Base-by-base conservation (phyloP, 2,888 invertebrate genomes). In the Erpobdella octoculata region DNA sequence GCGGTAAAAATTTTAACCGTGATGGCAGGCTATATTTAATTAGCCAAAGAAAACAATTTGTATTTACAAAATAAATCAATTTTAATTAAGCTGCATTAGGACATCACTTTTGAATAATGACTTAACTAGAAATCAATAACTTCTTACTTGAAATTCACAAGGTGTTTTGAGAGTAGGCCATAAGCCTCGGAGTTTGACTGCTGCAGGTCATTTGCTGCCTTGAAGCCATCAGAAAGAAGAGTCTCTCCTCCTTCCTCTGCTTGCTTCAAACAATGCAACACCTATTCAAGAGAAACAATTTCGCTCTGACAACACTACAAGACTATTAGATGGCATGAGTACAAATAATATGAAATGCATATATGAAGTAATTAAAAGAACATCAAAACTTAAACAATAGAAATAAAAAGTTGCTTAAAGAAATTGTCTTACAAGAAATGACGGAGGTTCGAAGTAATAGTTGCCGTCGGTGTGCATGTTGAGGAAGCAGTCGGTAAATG, bases 391-490 rank as follows among this genome's bases (percentile, higher is more conserved):
- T n/a, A n/a, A n/a, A 53, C 28, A 5, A 53, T 12, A 25, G 4
- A 48, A 48, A 3, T 46, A n/a, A 46, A 46, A 46, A 46, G 21
- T 46, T 46, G 25, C 35, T 88, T 79, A 76, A 88, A 87, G 8
- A 3, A 61, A 31, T 28, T 28, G 61, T 4, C 25, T 86, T 3
- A 87, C 85, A 81, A 88, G 86, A 37, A 87, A 79, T 5, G 91
- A 91, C 65, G 89, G 87, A 0, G 90, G 87, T 80, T 90, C 88
- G 69, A 86, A 87, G 76, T 90, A 89, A 79, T 91, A 92, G 0
- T 90, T 90, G 71, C 88, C 89, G 79, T 91, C 91, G 2, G 88
- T 90, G 79, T 92, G 91, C 0, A 88, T 86, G 2, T 88, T 88
- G 0, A 92, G 83, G 21, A 86, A 86, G 2, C 87, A 83, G 69